Evolutionary conservation across 2,113 vertebrate species (phyloP), one percentile per base, ranked within the genome.

Genomic region (Callorhinus ursinus): DNA sequence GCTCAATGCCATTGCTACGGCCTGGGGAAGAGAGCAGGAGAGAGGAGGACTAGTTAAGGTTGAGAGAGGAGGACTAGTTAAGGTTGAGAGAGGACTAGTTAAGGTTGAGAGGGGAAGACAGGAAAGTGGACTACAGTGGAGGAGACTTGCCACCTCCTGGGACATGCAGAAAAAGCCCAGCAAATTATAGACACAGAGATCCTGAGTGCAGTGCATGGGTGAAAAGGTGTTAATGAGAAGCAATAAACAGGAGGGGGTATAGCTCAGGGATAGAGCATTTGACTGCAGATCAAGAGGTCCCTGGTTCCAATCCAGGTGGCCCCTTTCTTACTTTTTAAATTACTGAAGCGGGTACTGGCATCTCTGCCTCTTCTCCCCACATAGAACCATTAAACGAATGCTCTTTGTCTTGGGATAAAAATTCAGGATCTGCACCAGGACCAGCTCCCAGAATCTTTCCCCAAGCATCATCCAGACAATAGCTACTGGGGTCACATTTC

Each of bases 281-380:
- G 95, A 97, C 94, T 98, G 86, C 96, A 98, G 97, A 98, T 97
- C 94, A 97, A 97, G 92, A 97, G 96, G 96, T 95, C 94, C 77
- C 90, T 0, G 92, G 94, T 96, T 98, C 92, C 93, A 97, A 76
- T 96, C 94, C 77, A 3, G 96, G 89, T 97, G 92, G 85, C 92
- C 86, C 96, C 83, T 96, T 0, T 2, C 33, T 21, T 0, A 21
- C 9, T 2, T 42, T 51, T 94, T 89, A 18, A 84, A 9, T 55
- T 14, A 67, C 51, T 46, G 13, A 63, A 76, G 42, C 42, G 53
- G 63, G 15, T 46, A 12, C 15, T 79, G 61, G 19, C 13, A 85
- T 74, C 72, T 84, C 36, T 94, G 53, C 13, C 51, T 26, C 18
- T 31, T 67, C 6, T n/a, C 5, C 5, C 26, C 19, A 57, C 24